Conservation (phyloP, 1,140 invertebrate genomes). For the Bombus waltoni region DNA sequence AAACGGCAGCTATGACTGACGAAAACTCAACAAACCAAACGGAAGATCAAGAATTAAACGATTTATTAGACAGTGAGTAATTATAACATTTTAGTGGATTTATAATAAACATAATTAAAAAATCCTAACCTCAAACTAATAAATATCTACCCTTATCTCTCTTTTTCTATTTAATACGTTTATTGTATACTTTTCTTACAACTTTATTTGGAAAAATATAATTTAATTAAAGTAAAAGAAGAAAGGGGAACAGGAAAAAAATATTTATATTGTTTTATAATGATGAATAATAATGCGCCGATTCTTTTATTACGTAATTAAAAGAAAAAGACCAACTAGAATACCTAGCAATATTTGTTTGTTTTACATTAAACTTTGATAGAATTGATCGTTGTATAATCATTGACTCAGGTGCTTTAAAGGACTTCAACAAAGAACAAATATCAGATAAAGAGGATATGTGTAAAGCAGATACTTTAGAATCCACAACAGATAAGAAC, state of each 20-base stretch:
- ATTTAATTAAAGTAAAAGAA: neutral
- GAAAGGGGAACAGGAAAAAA: neutral
- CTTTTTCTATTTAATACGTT: neutral
- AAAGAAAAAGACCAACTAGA: neutral
- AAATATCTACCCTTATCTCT: neutral
- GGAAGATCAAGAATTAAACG: constrained; percentile 79
- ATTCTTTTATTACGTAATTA: neutral
- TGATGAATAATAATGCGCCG: neutral
- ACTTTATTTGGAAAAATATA: neutral
- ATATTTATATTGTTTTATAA: neutral
- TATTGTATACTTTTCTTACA: neutral
- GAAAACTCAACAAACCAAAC: constrained; percentile 65
- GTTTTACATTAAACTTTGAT: too few species aligned
- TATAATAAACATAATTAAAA: neutral
- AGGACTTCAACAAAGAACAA: constrained; percentile 81
- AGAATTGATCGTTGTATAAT: neutral
- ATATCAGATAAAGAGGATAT: constrained; percentile 46
- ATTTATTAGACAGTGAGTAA: constrained; percentile 82
- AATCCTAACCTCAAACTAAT: constrained; percentile 49
- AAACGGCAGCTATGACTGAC: constrained; percentile 69
- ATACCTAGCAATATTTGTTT: neutral
- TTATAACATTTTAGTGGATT: neutral
- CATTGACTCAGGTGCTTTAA: constrained; percentile 79
- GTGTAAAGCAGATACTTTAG: constrained; percentile 15
- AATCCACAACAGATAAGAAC: neutral